A percentile compares a stretch with the other conserved stretches of the same genome.
These are phyloP conservation scores for Hystrix brachyura DNA, from an alignment of 2,113 vertebrate genomes.

Conservation along the genomic window DNA sequence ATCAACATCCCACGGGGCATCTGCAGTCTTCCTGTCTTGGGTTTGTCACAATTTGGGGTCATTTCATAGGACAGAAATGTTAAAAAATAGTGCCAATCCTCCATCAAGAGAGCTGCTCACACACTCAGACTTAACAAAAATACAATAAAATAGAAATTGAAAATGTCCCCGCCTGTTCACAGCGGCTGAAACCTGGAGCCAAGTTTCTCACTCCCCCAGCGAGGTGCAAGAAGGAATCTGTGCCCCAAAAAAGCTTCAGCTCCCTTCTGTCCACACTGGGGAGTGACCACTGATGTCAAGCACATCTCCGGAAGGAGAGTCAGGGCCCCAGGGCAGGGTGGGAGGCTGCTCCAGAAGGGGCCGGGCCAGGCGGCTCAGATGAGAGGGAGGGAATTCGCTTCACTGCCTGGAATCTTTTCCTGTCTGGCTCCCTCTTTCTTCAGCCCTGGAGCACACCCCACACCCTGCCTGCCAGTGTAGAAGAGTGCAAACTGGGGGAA, in stretches of 20 bases:
- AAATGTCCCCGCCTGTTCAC: background rate
- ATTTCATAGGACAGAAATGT: background rate
- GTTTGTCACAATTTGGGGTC: background rate
- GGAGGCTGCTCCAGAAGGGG: fast-evolving
- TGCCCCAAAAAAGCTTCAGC: background rate
- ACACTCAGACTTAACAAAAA: background rate
- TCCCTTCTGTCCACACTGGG: background rate
- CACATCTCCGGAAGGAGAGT: background rate
- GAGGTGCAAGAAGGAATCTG: background rate
- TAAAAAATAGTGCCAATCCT: background rate
- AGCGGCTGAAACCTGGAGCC: background rate
- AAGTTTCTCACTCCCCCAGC: background rate
- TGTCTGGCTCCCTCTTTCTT: background rate
- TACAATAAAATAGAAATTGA: background rate
- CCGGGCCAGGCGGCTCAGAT: fast-evolving
- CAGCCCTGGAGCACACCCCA: background rate
- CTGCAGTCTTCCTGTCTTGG: background rate
- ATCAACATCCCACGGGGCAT: background rate
- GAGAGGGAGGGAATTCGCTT: no score
- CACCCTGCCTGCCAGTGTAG: background rate
- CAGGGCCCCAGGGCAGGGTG: fast-evolving
- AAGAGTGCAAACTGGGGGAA: background rate
- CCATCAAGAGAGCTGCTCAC: background rate
- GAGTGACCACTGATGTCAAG: background rate
- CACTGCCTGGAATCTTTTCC: background rate